Percentiles rank a stretch among this genome's conserved stretches.
These are phyloP conservation scores for Eptesicus fuscus DNA, from an alignment of 2,113 vertebrate species.

Conservation along the genomic window DNA sequence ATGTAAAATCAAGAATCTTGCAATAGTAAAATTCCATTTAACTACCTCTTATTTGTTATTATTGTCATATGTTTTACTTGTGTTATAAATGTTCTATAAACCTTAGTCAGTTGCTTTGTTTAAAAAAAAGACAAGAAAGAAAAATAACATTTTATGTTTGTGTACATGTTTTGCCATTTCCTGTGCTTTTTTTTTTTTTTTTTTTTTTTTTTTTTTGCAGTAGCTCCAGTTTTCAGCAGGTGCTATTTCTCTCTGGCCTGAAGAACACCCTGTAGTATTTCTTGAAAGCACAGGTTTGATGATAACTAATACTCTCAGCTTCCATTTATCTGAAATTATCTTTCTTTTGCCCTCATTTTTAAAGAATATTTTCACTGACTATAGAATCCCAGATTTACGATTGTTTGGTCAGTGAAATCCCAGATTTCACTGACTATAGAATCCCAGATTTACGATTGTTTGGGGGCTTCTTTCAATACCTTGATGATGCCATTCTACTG, in stretches of 20 bases:
- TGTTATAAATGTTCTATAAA: neutral
- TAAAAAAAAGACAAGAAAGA: neutral
- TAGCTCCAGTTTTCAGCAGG: neutral
- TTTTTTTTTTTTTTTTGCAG: neutral
- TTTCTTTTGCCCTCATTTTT: neutral
- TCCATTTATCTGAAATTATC: neutral
- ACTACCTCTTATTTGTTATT: neutral
- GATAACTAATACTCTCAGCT: neutral
- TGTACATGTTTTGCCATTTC: neutral
- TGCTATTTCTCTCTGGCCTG: neutral
- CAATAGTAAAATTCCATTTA: neutral
- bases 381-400: neutral
- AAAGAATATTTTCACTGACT: neutral
- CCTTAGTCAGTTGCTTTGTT: neutral
- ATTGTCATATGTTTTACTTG: neutral
- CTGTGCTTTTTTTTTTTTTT: neutral
- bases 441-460: neutral
- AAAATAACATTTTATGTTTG: neutral
- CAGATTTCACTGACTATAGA: neutral
- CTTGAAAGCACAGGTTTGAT: neutral
- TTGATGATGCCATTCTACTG: neutral
- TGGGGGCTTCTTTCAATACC: neutral
- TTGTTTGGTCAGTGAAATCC: no score
- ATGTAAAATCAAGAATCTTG: neutral
- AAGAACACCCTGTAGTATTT: neutral